phyloP scores from a whole-genome alignment of 2,113 vertebrate species.

The Grallaria varia region DNA sequence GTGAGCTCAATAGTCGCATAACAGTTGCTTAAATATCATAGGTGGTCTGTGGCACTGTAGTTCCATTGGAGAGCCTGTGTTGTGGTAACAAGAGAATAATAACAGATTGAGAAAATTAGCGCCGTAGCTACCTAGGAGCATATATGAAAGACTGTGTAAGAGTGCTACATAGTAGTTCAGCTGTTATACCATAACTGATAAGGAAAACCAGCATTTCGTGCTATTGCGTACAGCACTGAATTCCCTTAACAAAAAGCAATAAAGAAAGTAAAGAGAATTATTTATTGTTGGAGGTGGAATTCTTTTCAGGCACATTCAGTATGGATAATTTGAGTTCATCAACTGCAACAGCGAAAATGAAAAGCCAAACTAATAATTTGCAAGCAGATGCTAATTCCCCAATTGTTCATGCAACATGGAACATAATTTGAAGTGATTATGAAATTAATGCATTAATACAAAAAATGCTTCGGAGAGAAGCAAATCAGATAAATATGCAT shows the following conservation, averaged over 20 bases:
- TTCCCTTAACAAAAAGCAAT: neutral
- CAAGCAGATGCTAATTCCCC: conserved; percentile 58
- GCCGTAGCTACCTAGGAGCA: neutral
- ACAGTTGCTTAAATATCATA: neutral
- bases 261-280: conserved; percentile 10
- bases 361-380: conserved; percentile 40
- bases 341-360: conserved; percentile 21
- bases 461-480: conserved; percentile 42
- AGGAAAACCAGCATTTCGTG: neutral
- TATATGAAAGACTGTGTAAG: neutral
- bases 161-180: neutral
- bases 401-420: conserved; percentile 55
- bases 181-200: neutral
- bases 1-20: neutral
- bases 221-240: neutral
- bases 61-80: neutral
- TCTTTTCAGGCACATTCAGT: neutral
- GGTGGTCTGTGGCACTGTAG: neutral
- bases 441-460: conserved; percentile 56
- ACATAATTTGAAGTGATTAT: conserved; percentile 54
- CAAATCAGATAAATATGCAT: conserved; percentile 52
- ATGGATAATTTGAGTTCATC: conserved; percentile 41
- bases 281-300: conserved; percentile 13
- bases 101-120: neutral
- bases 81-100: neutral